Evolutionary conservation across 2,113 vertebrate species (phyloP).

Genomic region (Chaetodon auriga): DNA sequence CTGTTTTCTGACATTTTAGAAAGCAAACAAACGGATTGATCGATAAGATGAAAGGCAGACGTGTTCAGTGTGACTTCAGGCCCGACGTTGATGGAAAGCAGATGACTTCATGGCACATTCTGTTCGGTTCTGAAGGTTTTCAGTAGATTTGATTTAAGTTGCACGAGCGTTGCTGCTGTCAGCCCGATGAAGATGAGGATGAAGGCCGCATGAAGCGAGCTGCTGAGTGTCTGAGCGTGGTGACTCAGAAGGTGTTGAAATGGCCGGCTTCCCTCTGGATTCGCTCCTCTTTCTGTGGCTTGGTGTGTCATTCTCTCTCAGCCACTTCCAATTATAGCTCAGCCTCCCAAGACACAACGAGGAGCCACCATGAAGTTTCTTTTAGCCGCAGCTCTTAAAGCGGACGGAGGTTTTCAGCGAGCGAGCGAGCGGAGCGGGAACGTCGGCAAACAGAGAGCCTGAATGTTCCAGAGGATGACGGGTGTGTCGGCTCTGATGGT

Average conservation of each 20-base stretch:
- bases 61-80: background rate
- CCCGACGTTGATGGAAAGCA: background rate
- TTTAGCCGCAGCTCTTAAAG: conserved; percentile 43
- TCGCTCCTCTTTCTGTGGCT: background rate
- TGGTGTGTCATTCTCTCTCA: conserved; percentile 33
- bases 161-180: background rate
- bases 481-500: conserved; percentile 16
- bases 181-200: background rate
- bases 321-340: conserved; percentile 50
- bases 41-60: background rate
- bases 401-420: background rate
- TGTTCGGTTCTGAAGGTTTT: background rate
- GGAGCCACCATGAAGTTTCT: conserved; percentile 44
- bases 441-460: conserved; percentile 3
- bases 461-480: conserved; percentile 2
- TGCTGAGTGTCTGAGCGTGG: background rate
- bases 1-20: too few species aligned
- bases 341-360: conserved; percentile 9
- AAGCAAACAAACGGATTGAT: too few species aligned
- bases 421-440: background rate
- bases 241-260: conserved; percentile 10
- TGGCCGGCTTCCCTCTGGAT: conserved; percentile 13
- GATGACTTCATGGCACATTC: background rate
- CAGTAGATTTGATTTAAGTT: background rate
- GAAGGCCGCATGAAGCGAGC: background rate